Evolutionary conservation across 2,797 vertebrate genomes (phyloP).

Genomic region (Cuculus canorus): DNA sequence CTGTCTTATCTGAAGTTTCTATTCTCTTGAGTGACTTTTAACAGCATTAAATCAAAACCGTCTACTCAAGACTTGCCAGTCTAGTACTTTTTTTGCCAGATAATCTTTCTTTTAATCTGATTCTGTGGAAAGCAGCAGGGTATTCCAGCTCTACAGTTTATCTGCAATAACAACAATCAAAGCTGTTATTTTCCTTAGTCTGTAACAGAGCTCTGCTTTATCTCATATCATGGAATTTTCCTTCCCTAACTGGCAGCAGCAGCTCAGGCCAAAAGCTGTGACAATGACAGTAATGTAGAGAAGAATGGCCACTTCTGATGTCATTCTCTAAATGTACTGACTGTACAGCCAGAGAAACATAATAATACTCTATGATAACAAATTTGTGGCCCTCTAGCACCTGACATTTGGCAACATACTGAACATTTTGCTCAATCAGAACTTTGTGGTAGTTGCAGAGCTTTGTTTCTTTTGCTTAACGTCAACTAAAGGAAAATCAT

Average conservation of each 20-base stretch:
- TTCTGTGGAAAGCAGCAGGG: conserved; percentile 23
- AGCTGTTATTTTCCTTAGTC: conserved; percentile 7
- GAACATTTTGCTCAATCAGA: background rate
- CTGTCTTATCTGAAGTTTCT: conserved; percentile 48
- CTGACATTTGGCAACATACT: background rate
- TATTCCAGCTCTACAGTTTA: conserved; percentile 2
- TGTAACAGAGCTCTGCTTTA: conserved; percentile 15
- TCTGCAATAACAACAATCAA: conserved; percentile 19
- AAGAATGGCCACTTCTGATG: background rate
- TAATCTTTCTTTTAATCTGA: conserved; percentile 53
- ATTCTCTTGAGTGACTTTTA: conserved; percentile 39
- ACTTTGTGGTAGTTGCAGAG: background rate
- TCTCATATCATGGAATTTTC: conserved; percentile 5
- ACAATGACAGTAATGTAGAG: background rate
- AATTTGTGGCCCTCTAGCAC: background rate
- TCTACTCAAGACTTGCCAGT: conserved; percentile 16
- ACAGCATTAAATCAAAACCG: conserved; percentile 43
- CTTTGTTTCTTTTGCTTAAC: background rate
- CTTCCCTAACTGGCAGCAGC: background rate
- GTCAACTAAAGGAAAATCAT: background rate
- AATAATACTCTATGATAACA: background rate
- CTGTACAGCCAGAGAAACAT: background rate
- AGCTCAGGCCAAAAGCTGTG: conserved; percentile 9
- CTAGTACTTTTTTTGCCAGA: conserved; percentile 33
- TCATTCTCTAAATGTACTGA: background rate